A percentile compares a stretch with the other conserved stretches of the same genome.
These are phyloP conservation scores for Channa maculata DNA, from an alignment of 2,113 vertebrate genomes.

Conservation along the genomic window DNA sequence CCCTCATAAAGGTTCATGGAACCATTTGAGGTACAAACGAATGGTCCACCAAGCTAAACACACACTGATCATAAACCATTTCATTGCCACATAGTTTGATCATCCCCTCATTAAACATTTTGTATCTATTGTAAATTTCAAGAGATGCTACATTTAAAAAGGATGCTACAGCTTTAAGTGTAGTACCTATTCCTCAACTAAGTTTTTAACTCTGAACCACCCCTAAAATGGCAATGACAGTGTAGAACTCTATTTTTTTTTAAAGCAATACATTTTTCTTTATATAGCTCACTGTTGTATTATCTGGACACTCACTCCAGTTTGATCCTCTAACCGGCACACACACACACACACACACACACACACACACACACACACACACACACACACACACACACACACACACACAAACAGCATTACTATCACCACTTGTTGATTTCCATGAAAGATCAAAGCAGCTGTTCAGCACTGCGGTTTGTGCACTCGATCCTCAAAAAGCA, in stretches of 20 bases:
- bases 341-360: constrained; percentile 7
- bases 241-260: no score
- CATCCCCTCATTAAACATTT: background rate
- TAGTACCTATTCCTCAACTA: background rate
- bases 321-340: constrained; percentile 22
- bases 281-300: constrained; percentile 28
- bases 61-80: background rate
- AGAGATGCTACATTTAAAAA: background rate
- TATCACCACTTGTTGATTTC: constrained; percentile 76
- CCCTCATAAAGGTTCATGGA: constrained; percentile 5
- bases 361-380: constrained; percentile 17
- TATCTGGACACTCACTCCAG: constrained; percentile 33
- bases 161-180: background rate
- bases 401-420: constrained; percentile 36
- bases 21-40: background rate
- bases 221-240: no score
- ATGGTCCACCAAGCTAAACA: background rate
- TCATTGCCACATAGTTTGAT: background rate
- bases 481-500: constrained; percentile 67
- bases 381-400: no score
- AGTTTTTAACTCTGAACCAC: no score
- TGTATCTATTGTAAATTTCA: background rate
- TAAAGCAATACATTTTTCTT: constrained; percentile 17
- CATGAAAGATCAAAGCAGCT: constrained; percentile 81
- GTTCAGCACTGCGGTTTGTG: constrained; percentile 71